These are phyloP conservation scores for Pomacea canaliculata DNA, from an alignment of 2,888 invertebrate genomes.

Conservation along the genomic window DNA sequence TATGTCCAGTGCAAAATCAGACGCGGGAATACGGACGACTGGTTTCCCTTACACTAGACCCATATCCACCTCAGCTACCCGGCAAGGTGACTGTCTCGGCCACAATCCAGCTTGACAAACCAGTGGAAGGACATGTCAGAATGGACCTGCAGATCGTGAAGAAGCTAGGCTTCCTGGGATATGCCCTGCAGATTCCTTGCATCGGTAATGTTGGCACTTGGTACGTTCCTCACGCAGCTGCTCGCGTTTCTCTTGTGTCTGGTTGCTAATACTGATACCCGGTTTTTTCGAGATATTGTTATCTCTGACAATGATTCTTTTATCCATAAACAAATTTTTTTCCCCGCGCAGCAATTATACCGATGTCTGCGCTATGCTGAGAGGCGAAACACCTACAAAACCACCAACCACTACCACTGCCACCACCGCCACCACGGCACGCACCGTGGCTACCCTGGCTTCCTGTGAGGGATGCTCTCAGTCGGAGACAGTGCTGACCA, in stretches of 20 bases:
- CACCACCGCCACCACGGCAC: neutral
- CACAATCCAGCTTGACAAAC: neutral
- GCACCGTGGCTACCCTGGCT: too few relatives aligned
- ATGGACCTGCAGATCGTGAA: conserved; percentile 1
- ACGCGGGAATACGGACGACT: neutral
- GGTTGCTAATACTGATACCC: too few relatives aligned
- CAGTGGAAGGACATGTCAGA: neutral
- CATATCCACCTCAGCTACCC: conserved; percentile 6
- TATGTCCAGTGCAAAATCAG: neutral
- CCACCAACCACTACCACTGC: neutral
- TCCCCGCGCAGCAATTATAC: conserved; percentile 2
- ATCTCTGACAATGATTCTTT: too few relatives aligned
- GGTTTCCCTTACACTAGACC: neutral
- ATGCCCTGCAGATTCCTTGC: conserved; percentile 11
- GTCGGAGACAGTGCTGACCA: too few relatives aligned
- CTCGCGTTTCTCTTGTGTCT: neutral
- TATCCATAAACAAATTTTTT: neutral
- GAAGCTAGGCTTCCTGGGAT: conserved; percentile 10
- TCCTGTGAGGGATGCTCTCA: too few relatives aligned
- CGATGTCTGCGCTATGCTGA: conserved; percentile 7
- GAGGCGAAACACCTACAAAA: neutral
- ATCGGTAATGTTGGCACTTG: conserved; percentile 20
- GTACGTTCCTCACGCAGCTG: neutral
- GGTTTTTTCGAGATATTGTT: too few relatives aligned
- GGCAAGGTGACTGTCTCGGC: conserved; percentile 15